Evolutionary conservation across 2,113 vertebrate genomes (phyloP), one percentile per base, ranked within the genome.

Genomic region (Garra rufa): DNA sequence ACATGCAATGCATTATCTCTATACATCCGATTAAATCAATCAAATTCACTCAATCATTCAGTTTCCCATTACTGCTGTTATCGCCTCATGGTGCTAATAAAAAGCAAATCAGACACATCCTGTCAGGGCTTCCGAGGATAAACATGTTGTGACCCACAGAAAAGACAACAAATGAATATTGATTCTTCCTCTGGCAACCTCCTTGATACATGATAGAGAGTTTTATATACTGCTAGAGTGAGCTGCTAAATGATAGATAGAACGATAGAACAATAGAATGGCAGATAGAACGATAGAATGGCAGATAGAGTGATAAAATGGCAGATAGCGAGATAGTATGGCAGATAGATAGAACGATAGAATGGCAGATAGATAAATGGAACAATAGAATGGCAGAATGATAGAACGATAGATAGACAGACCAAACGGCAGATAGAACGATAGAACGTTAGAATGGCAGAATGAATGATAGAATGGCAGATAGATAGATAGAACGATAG

Each of bases 71-170:
- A 71, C n/a, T 2, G 63, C 48, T 46, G 34, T 26, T 77, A 38
- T 30, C 26, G 30, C 46, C 59, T 75, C 52, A 14, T n/a, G 19
- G 78, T 41, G 52, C 75, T 83, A 81, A 83, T 63, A 81, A 34
- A 74, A 70, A 55, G 67, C 52, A 69, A 83, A 83, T 75, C 67
- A 83, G 52, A 38, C 74, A 34, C 82, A 83, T 79, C 85, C 75
- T 73, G 52, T 50, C 46, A 50, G 48, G 61, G 63, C 75, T 15
- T 67, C 52, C 30, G 65, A 79, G 75, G 75, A 69, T 78, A 83
- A 84, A 70, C 85, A 63, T 48, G 41, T 61, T 61, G 55, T 79
- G 55, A 48, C 59, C 77, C 59, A 67, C 17, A 19, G 41, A 26
- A 41, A 48, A 14, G 59, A 78, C 67, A 75, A 83, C 65, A 44